Conservation (phyloP, 2,888 invertebrate genomes). For the Hirtodrosophila confusa region DNA sequence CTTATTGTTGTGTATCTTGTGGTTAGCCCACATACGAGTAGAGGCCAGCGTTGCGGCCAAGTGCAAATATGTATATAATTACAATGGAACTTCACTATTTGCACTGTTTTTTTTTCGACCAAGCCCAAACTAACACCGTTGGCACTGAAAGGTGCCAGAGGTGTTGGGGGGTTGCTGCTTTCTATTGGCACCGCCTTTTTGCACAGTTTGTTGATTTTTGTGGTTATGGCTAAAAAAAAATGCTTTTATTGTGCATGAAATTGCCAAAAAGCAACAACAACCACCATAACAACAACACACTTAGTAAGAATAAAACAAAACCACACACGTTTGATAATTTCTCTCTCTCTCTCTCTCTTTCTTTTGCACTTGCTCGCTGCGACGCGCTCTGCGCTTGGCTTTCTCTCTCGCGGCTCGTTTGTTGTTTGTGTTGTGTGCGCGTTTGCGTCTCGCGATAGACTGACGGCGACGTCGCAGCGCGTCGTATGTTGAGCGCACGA, state of each 20-base stretch:
- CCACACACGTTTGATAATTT: slow-evolving; percentile 21
- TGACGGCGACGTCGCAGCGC: slow-evolving; percentile 32
- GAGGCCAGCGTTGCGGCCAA: slow-evolving; percentile 38
- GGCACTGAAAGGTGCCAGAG: neutral
- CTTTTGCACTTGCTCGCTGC: slow-evolving; percentile 18
- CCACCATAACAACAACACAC: slow-evolving; percentile 11
- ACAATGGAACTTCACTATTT: slow-evolving; percentile 48
- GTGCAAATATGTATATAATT: slow-evolving; percentile 33
- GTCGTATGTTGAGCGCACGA: slow-evolving; percentile 23
- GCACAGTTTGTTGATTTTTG: slow-evolving; percentile 73
- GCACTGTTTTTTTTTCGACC: slow-evolving; percentile 33
- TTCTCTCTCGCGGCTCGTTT: slow-evolving; percentile 21
- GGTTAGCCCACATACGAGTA: slow-evolving; percentile 44
- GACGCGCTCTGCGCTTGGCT: slow-evolving; percentile 25
- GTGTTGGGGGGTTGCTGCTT: slow-evolving; percentile 33
- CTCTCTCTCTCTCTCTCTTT: slow-evolving; percentile 4
- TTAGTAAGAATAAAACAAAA: slow-evolving; percentile 12
- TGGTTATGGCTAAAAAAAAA: slow-evolving; percentile 46
- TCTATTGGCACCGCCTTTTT: slow-evolving; percentile 50
- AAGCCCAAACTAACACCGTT: slow-evolving; percentile 8
- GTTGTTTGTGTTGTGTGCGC: slow-evolving; percentile 59
- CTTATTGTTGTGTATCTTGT: slow-evolving; percentile 25
- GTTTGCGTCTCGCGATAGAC: slow-evolving; percentile 64
- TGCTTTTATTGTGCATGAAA: slow-evolving; percentile 60
- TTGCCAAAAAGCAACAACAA: slow-evolving; percentile 30